Evolutionary conservation across 2,113 vertebrate species (phyloP).

Genomic region (Nesogale talazaci): DNA sequence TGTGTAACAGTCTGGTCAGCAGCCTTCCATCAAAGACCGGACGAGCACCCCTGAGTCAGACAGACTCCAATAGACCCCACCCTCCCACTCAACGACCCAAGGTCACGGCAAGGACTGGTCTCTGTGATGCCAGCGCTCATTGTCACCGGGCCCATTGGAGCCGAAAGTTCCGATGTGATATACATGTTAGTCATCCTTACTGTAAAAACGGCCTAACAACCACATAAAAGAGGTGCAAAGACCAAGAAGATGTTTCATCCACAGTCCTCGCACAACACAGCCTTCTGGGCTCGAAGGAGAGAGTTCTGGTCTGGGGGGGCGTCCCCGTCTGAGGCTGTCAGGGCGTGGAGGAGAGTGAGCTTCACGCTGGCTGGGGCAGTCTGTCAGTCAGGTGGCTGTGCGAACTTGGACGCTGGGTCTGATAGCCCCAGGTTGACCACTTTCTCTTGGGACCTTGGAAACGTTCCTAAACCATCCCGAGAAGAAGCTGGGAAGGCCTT

Average conservation of each 20-base stretch:
- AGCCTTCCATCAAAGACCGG: background rate
- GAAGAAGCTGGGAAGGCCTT: rapidly evolving
- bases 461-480: background rate
- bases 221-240: slow-evolving; percentile 44
- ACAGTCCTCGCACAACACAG: background rate
- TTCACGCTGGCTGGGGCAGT: rapidly evolving
- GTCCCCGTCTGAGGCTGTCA: rapidly evolving
- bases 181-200: slow-evolving; percentile 60
- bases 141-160: background rate
- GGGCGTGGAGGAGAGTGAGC: background rate
- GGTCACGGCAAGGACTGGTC: background rate
- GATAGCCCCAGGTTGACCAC: background rate
- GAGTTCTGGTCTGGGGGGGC: background rate
- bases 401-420: background rate
- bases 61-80: background rate
- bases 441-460: background rate
- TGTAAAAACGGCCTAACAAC: slow-evolving; percentile 10
- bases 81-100: background rate
- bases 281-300: background rate
- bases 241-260: background rate
- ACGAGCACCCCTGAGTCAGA: background rate
- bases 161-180: slow-evolving; percentile 1
- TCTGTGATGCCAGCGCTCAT: background rate
- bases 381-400: background rate
- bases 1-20: background rate